A percentile compares a stretch with the other conserved stretches of the same genome.
phyloP scores from a whole-genome alignment of 2,797 vertebrate species.

The Sparidentex hasta region DNA sequence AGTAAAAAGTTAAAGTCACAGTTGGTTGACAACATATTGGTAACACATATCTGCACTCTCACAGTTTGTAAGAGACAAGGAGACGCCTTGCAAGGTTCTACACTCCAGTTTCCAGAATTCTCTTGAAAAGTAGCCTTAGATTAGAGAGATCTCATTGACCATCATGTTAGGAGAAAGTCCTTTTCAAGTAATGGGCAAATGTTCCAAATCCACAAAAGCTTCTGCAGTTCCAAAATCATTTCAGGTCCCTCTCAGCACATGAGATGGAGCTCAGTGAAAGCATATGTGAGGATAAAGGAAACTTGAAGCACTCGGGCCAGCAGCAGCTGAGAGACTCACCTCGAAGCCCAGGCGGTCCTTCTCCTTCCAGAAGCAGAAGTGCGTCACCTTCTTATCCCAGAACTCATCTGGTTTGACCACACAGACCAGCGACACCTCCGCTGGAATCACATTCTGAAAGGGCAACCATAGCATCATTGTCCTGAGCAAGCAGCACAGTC shows the following conservation, averaged over 20 bases:
- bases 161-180: too few species aligned
- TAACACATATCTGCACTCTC: too few species aligned
- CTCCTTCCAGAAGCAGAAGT: constrained; percentile 99
- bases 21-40: too few species aligned
- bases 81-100: too few species aligned
- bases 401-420: constrained; percentile 99
- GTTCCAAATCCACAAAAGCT: background rate
- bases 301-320: background rate
- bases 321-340: constrained; percentile 80
- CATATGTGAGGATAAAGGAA: background rate
- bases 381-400: constrained; percentile 99
- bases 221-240: background rate
- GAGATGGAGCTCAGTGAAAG: background rate
- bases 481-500: background rate
- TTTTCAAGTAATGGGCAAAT: background rate
- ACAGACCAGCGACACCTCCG: constrained; percentile 98
- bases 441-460: constrained; percentile 96
- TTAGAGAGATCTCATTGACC: background rate
- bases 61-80: too few species aligned
- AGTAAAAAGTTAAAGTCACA: too few species aligned
- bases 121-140: background rate
- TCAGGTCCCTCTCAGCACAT: background rate
- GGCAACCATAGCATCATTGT: background rate
- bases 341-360: constrained; percentile 99
- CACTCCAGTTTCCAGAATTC: background rate